Evolutionary conservation across 2,113 vertebrate species (phyloP).

Genomic region (Thymallus thymallus): DNA sequence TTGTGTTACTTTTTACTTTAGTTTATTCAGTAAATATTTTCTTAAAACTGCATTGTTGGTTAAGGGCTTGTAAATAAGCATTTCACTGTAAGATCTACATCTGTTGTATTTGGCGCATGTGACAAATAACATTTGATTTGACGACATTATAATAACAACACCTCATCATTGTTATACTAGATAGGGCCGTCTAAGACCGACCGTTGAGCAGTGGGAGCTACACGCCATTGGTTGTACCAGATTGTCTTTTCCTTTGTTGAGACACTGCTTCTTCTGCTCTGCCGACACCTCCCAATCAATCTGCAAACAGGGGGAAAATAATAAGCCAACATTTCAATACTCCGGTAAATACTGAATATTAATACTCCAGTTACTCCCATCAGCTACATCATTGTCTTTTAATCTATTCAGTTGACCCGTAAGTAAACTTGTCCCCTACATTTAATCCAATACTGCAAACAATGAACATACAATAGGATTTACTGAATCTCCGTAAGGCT

Average conservation of each 20-base stretch:
- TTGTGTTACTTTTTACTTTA: too few relatives aligned
- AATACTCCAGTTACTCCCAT: too few relatives aligned
- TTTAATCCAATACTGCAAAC: constrained; percentile 54
- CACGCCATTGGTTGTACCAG: constrained; percentile 73
- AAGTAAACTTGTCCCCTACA: constrained; percentile 39
- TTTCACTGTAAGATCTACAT: too few relatives aligned
- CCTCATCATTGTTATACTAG: background rate
- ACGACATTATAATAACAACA: background rate
- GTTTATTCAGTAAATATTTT: too few relatives aligned
- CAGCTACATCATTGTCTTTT: background rate
- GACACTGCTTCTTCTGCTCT: constrained; percentile 84
- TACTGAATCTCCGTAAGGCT: constrained; percentile 50
- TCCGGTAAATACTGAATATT: too few relatives aligned
- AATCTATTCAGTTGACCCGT: constrained; percentile 29
- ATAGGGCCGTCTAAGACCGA: too few relatives aligned
- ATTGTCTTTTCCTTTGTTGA: constrained; percentile 90
- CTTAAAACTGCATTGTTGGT: too few relatives aligned
- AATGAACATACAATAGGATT: constrained; percentile 50
- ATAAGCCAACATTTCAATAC: background rate
- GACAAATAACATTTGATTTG: too few relatives aligned
- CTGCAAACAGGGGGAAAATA: constrained; percentile 67
- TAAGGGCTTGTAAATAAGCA: too few relatives aligned
- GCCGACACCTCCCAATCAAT: constrained; percentile 87
- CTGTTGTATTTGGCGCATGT: too few relatives aligned
- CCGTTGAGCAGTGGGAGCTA: background rate